These are phyloP conservation scores for Callopanchax toddi DNA, from an alignment of 2,113 vertebrate genomes.

Conservation along the genomic window DNA sequence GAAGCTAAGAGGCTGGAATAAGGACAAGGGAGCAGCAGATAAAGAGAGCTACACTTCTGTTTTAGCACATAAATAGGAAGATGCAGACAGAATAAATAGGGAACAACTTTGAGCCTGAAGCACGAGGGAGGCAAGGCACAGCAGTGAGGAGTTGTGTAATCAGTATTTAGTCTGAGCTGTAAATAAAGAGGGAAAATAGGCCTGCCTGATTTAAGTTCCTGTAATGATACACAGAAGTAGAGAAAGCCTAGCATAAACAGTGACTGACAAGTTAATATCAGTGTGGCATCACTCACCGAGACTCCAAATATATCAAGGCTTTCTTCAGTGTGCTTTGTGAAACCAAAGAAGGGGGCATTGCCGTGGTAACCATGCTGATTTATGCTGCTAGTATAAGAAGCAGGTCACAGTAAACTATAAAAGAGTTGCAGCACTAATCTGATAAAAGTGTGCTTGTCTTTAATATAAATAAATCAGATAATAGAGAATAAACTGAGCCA, in stretches of 20 bases:
- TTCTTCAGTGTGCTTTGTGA: conserved; percentile 16
- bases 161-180: background rate
- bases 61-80: background rate
- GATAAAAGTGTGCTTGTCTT: conserved; percentile 7
- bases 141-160: background rate
- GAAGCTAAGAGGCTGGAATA: conserved; percentile 6
- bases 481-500: background rate
- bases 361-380: conserved; percentile 42
- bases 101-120: too few species aligned
- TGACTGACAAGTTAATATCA: conserved; percentile 35
- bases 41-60: background rate
- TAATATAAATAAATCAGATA: conserved; percentile 8
- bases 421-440: conserved; percentile 8
- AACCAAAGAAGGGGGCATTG: conserved; percentile 17
- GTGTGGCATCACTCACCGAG: conserved; percentile 2
- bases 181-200: conserved; percentile 1
- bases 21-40: conserved; percentile 24
- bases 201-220: conserved; percentile 42
- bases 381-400: conserved; percentile 42
- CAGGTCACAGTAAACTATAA: conserved; percentile 36
- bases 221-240: conserved; percentile 22
- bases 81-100: background rate
- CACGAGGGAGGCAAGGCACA: background rate
- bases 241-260: conserved; percentile 24
- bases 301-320: conserved; percentile 27